Percentiles rank a stretch among this genome's conserved stretches.
Conservation (phyloP, 1,140 invertebrate species). For the Penaeus indicus region DNA sequence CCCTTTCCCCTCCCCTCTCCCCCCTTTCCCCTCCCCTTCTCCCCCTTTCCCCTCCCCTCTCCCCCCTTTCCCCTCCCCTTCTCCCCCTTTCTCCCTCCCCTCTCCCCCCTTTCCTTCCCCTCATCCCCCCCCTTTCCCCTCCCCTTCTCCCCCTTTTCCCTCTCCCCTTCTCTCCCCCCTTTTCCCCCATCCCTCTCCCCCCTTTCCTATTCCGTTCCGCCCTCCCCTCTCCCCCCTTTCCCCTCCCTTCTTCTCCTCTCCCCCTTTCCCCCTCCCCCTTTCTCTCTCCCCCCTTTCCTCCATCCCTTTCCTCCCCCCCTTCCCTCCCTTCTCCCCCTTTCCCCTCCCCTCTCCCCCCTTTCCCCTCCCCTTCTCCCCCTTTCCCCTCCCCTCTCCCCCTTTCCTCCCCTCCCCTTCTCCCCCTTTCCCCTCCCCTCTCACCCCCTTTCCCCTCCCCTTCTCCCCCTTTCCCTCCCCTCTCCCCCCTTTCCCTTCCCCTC, state of each 20-base stretch:
- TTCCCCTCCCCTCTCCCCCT: not conserved
- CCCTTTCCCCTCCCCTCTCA: not conserved
- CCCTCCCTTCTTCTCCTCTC: not conserved
- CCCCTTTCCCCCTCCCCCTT: not conserved
- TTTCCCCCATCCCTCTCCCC: not conserved
- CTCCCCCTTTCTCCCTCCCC: not conserved
- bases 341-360: not conserved
- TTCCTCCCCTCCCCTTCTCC: not conserved
- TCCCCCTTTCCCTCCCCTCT: not conserved
- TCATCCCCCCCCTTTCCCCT: not conserved
- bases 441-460: not conserved
- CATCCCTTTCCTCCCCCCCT: not conserved
- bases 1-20: not conserved
- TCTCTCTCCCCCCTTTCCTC: not conserved
- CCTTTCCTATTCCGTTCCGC: not conserved
- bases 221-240: not conserved
- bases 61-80: not conserved
- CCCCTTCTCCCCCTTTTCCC: not conserved
- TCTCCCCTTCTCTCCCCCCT: not conserved
- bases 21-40: not conserved
- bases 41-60: not conserved
- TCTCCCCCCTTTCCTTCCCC: not conserved
- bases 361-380: not conserved
- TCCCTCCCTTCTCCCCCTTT: not conserved
- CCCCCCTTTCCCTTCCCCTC: not conserved